These are phyloP conservation scores for Ptychodera flava DNA, from an alignment of 35 echinoderm and acorn worm genomes.

Conservation along the genomic window DNA sequence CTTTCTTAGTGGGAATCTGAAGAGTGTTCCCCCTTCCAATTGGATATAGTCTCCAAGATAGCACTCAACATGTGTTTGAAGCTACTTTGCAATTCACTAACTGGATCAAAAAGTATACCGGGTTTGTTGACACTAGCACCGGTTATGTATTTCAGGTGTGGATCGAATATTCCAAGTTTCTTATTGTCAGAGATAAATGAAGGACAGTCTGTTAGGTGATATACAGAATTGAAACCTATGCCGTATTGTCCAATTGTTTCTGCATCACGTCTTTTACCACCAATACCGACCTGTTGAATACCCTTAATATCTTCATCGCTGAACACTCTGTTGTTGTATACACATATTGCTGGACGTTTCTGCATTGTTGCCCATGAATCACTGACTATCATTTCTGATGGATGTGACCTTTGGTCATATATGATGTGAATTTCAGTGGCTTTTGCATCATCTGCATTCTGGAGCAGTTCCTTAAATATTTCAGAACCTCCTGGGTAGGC, in stretches of 20 bases:
- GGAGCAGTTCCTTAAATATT: too few species aligned
- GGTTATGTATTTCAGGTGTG: slow-evolving; percentile 12
- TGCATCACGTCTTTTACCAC: slow-evolving; percentile 38
- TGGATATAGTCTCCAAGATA: background rate
- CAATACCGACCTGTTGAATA: slow-evolving; percentile 68
- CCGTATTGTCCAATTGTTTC: slow-evolving; percentile 61
- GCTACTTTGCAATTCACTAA: background rate
- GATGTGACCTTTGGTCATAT: too few species aligned
- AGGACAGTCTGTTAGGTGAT: slow-evolving; percentile 77
- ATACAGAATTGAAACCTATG: slow-evolving; percentile 78
- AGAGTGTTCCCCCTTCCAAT: background rate
- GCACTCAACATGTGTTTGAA: background rate
- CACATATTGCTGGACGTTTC: too few species aligned
- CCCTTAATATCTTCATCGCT: slow-evolving; percentile 69
- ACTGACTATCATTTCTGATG: too few species aligned
- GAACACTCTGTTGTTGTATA: too few species aligned
- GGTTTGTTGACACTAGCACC: slow-evolving; percentile 8
- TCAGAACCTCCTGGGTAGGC: too few species aligned
- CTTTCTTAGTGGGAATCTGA: background rate
- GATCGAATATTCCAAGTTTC: slow-evolving; percentile 34
- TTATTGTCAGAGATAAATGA: slow-evolving; percentile 45
- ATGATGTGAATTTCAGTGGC: too few species aligned
- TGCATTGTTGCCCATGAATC: too few species aligned
- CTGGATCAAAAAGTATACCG: slow-evolving; percentile 1
- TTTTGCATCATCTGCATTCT: too few species aligned